Evolutionary conservation across 2,113 vertebrate species (phyloP), one percentile per base, ranked within the genome.

Genomic region (Heloderma charlesbogerti): DNA sequence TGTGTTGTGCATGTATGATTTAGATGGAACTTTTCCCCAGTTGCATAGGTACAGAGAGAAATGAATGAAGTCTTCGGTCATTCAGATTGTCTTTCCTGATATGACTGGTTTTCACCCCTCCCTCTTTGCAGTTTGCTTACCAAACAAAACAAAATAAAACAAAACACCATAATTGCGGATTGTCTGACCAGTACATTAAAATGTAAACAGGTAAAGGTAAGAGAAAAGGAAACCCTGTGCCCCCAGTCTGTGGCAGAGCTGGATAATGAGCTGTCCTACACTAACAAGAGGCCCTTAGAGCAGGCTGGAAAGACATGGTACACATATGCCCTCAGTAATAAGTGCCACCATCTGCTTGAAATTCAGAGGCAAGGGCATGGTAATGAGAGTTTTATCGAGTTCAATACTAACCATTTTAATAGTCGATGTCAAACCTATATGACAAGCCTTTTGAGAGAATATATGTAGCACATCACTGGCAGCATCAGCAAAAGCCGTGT

Each of bases 111-210:
- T n/a, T 29, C 18, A 4, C 6, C 7, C 0, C 2, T 22, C 3
- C 7, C 4, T 3, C n/a, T 25, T 25, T 31, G 31, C 43, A n/a
- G 7, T 5, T 83, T 22, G n/a, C 15, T 16, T 15, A 22, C 25
- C 77, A 27, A 18, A 6, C 80, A 82, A n/a, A 18, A 60, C 27
- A 22, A 80, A 51, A 40, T 12, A 66, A 25, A 66, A 82, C 5
- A 67, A 27, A 9, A 43, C 43, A 9, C 66, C 66, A 45, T 63
- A 22, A 63, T 20, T 63, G 12, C n/a, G 25, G 40, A 85, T 84
- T 66, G 60, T 20, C 57, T 78, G 57, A 40, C 72, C 77, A 69
- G 45, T 80, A 22, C 40, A 85, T 89, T 9, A 85, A 92, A 94
- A 86, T 31, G 57, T 0, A 40, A 66, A n/a, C 83, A 83, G 71